phyloP scores from a whole-genome alignment of 2,113 vertebrate species.

The Seriola dumerili region DNA sequence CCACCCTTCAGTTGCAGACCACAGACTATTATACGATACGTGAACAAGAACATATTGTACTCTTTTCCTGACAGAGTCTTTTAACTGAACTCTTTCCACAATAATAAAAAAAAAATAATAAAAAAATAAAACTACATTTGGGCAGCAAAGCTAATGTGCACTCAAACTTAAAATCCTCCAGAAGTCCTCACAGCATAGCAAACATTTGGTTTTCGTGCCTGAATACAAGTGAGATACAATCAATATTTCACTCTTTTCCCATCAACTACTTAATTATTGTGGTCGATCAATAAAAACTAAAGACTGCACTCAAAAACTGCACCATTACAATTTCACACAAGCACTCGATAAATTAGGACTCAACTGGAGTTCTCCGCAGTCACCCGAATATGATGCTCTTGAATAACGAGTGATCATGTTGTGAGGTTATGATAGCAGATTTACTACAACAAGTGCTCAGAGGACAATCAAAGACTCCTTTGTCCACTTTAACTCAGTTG shows the following conservation, averaged over 20 bases:
- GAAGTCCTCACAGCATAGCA: slow-evolving; percentile 32
- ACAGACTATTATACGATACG: slow-evolving; percentile 56
- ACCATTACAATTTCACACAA: slow-evolving; percentile 45
- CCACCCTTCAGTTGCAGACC: slow-evolving; percentile 72
- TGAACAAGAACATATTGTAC: slow-evolving; percentile 49
- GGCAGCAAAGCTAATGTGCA: slow-evolving; percentile 20
- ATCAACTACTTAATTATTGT: slow-evolving; percentile 39
- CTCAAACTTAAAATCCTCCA: slow-evolving; percentile 10
- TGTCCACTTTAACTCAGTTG: slow-evolving; percentile 28
- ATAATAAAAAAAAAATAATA: neutral
- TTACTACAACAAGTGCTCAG: slow-evolving; percentile 22
- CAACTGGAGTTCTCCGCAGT: slow-evolving; percentile 40
- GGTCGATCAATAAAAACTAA: slow-evolving; percentile 53
- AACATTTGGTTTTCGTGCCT: slow-evolving; percentile 37
- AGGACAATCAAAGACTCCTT: slow-evolving; percentile 32
- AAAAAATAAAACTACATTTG: slow-evolving; percentile 9
- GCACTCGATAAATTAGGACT: slow-evolving; percentile 38
- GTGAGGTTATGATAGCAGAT: slow-evolving; percentile 14
- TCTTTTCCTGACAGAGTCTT: slow-evolving; percentile 23
- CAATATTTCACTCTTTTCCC: slow-evolving; percentile 44
- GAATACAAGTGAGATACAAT: slow-evolving; percentile 36
- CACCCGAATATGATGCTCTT: slow-evolving; percentile 32
- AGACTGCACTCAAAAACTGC: slow-evolving; percentile 30
- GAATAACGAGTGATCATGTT: slow-evolving; percentile 36
- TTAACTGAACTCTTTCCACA: slow-evolving; percentile 26